Evolutionary conservation across 2,888 invertebrate species (phyloP), one percentile per base, ranked within the genome.

Genomic region (Steinernema scapterisci): DNA sequence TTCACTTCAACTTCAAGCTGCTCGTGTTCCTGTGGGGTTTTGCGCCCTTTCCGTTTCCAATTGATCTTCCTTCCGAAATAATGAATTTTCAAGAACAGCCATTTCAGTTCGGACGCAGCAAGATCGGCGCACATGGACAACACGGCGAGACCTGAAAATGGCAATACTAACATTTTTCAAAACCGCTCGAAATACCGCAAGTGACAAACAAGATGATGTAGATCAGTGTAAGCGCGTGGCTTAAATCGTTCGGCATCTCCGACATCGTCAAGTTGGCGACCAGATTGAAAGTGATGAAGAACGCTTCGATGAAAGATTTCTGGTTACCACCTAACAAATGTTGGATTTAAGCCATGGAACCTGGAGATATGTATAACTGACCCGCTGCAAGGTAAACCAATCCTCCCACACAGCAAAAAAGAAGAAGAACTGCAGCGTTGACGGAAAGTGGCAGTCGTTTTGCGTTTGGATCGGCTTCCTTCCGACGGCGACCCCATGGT

Each of bases 251-350:
- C 7, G 87, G 86, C 84, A 87, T 85, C 73, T 87, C 87, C 71
- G 84, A 83, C 87, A 87, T 87, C 31, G 87, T 87, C 77, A 87
- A 77, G 76, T 87, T 87, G 7, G 87, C 87, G 7, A 87, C 86
- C 75, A 87, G 75, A 76, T 87, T 87, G 80, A 87, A 87, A 0
- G 87, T 86, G 31, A 86, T 82, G 76, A 87, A 87, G 78, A 87
- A 87, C 0, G 85, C 84, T 71, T 84, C 85, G 52, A 86, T 82
- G 76, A 86, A 86, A 5, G 82, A 84, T 48, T 85, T 84, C 23
- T 79, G 70, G 72, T 83, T 80, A 1, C 85, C 84, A 11, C 80
- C 81, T 71, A 46, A 25, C n/a, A n/a, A n/a, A 46, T 31, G 27
- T 6, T 13, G 25, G 25, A 9, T 6, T 9, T 9, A 13, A 11